phyloP scores from a whole-genome alignment of 1,140 invertebrate species.

The Brevipalpus yothersi region DNA sequence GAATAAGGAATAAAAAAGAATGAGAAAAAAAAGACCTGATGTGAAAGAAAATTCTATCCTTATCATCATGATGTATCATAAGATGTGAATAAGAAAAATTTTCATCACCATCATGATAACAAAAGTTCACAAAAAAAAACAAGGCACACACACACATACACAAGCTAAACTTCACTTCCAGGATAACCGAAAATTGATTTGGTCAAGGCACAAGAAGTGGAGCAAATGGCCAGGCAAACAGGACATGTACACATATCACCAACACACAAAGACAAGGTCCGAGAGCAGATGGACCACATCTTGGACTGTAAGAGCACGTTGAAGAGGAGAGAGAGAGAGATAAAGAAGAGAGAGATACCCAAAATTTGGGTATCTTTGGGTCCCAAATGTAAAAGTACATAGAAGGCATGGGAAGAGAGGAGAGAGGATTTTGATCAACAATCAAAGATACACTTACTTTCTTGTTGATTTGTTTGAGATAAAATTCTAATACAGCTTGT shows the following conservation, averaged over 20 bases:
- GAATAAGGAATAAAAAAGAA: too few species aligned
- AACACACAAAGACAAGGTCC: background rate
- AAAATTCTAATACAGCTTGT: constrained; percentile 56
- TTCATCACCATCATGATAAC: background rate
- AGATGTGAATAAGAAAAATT: too few species aligned
- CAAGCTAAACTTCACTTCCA: background rate
- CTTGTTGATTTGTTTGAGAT: constrained; percentile 17
- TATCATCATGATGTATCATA: too few species aligned
- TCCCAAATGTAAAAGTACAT: background rate
- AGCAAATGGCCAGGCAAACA: background rate
- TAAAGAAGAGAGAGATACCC: background rate
- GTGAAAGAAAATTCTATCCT: too few species aligned
- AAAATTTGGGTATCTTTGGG: background rate
- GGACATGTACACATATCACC: too few species aligned
- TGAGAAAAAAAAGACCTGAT: too few species aligned
- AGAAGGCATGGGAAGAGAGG: background rate
- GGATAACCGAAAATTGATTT: background rate
- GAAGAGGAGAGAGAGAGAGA: background rate
- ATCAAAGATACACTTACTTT: background rate
- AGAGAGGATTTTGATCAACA: background rate
- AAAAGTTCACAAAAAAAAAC: background rate
- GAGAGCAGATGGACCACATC: too few species aligned
- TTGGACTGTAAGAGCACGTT: background rate
- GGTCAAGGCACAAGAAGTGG: background rate
- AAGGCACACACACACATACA: background rate